phyloP scores from a whole-genome alignment of 35 echinoderm and acorn worm genomes.

The Amphiura filiformis region DNA sequence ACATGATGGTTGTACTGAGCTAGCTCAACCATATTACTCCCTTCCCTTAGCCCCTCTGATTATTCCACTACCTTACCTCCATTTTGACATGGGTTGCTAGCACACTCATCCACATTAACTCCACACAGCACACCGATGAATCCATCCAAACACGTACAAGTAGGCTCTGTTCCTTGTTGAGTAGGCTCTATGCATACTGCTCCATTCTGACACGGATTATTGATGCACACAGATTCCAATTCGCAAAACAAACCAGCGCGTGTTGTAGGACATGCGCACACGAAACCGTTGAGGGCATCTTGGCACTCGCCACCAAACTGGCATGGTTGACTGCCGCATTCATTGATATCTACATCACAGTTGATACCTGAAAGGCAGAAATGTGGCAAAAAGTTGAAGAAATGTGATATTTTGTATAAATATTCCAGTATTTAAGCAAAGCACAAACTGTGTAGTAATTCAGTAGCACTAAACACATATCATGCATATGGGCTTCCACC shows the following conservation, averaged over 20 bases:
- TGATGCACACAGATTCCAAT: constrained; percentile 54
- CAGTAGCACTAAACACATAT: neutral
- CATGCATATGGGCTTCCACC: too few species aligned
- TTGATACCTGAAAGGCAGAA: constrained; percentile 12
- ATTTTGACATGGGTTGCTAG: constrained; percentile 58
- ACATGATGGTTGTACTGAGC: too few species aligned
- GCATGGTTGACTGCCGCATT: constrained; percentile 79
- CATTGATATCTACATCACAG: constrained; percentile 48
- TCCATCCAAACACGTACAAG: constrained; percentile 73
- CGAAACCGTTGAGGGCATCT: constrained; percentile 56
- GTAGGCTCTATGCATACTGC: constrained; percentile 65
- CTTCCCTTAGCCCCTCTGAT: too few species aligned
- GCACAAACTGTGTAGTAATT: neutral
- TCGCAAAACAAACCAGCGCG: constrained; percentile 73
- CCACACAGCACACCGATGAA: constrained; percentile 75
- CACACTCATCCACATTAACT: constrained; percentile 80
- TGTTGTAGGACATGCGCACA: constrained; percentile 41
- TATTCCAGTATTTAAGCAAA: neutral
- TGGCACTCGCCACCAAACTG: constrained; percentile 59
- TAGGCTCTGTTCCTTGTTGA: constrained; percentile 9
- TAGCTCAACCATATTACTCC: too few species aligned
- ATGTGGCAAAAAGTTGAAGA: neutral
- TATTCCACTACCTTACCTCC: constrained; percentile 43
- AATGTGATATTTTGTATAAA: too few species aligned
- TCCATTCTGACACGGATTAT: constrained; percentile 79